phyloP scores from a whole-genome alignment of 2,888 invertebrate genomes.

The Linnaemya vulpina region DNA sequence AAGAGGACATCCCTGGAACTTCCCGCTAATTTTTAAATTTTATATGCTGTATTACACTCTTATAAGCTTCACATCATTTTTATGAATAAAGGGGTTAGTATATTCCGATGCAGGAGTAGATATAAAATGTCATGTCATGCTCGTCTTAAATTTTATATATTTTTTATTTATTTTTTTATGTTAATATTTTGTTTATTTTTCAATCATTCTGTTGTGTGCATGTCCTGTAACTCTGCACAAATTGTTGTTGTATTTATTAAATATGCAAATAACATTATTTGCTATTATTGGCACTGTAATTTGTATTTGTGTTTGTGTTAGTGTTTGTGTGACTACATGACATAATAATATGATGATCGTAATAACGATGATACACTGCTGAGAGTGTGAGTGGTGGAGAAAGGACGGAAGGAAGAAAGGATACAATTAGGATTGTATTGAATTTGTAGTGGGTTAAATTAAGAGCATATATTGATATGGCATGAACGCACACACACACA shows the following conservation, averaged over 20 bases:
- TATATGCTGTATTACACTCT: too few species aligned
- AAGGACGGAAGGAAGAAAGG: conserved; percentile 17
- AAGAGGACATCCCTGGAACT: too few species aligned
- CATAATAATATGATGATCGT: conserved; percentile 25
- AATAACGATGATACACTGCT: conserved; percentile 10
- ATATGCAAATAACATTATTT: conserved; percentile 44
- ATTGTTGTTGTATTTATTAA: conserved; percentile 27
- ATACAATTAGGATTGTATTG: conserved; percentile 44
- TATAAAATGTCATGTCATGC: conserved; percentile 8
- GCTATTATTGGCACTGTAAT: conserved; percentile 8
- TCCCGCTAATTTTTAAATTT: too few species aligned
- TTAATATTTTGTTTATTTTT: conserved; percentile 29
- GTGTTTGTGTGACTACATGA: not conserved
- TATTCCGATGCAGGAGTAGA: not conserved
- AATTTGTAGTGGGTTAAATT: conserved; percentile 12
- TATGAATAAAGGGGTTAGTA: too few species aligned
- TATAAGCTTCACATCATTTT: too few species aligned
- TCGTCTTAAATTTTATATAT: conserved; percentile 21
- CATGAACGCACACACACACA: not conserved
- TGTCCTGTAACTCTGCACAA: not conserved
- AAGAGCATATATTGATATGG: conserved; percentile 9
- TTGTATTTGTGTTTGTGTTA: not conserved
- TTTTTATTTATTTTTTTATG: not conserved
- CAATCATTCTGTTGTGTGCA: conserved; percentile 21
- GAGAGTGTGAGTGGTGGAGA: not conserved